A percentile compares a stretch with the other conserved stretches of the same genome.
Conservation (phyloP, 2,888 invertebrate genomes). For the Trilocha varians region DNA sequence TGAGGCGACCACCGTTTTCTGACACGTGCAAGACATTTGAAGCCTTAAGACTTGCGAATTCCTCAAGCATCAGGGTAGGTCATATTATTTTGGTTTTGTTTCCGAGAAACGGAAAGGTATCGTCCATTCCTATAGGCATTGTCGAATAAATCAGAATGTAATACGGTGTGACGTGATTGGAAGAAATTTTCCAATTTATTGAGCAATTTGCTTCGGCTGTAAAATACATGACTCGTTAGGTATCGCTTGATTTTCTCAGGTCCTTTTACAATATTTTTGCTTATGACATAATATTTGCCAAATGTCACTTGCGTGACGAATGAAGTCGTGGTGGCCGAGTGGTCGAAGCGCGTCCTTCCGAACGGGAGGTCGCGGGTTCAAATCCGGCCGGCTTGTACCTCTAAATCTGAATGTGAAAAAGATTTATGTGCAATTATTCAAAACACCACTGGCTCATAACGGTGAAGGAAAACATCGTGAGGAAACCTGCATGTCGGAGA, state of each 20-base stretch:
- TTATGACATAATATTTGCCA: too few relatives aligned
- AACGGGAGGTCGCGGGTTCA: too few relatives aligned
- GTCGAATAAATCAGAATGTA: slow-evolving; percentile 67
- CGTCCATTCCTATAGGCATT: slow-evolving; percentile 54
- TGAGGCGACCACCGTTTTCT: slow-evolving; percentile 39
- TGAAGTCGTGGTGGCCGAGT: too few relatives aligned
- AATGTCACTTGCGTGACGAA: too few relatives aligned
- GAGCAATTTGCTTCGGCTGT: slow-evolving; percentile 35
- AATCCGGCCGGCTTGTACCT: too few relatives aligned
- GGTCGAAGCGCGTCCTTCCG: too few relatives aligned
- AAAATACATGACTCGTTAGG: background rate
- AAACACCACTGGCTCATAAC: too few relatives aligned
- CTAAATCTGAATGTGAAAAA: too few relatives aligned
- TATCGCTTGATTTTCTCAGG: background rate
- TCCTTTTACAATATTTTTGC: background rate
- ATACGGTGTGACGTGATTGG: slow-evolving; percentile 59
- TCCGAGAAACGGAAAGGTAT: slow-evolving; percentile 36
- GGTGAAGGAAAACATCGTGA: too few relatives aligned
- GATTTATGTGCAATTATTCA: too few relatives aligned
- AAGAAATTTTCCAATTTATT: slow-evolving; percentile 61
- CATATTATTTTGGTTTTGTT: slow-evolving; percentile 30
- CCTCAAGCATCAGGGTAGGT: slow-evolving; percentile 26
- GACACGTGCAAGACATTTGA: slow-evolving; percentile 37
- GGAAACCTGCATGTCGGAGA: too few relatives aligned
- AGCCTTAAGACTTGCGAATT: slow-evolving; percentile 14